Base-by-base conservation (phyloP, 2,888 invertebrate species). In the Nezara viridula region DNA sequence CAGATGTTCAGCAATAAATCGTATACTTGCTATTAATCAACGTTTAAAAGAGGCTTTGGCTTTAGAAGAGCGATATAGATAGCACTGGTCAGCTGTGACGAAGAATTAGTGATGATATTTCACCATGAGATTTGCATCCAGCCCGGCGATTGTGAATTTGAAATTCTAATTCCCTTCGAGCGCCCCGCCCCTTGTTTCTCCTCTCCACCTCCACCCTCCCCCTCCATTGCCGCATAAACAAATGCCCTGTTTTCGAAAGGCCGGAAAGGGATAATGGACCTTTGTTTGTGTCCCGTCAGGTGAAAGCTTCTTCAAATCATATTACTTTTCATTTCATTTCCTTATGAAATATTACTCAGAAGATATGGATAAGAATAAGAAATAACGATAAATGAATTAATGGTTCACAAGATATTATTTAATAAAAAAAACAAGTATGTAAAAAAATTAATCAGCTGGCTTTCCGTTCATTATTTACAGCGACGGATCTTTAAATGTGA, bases 71-170 rank as follows among this genome's bases (percentile, higher is more conserved):
- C 27, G 27, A 60, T 73, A 73, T 37, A 73, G 66, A 73, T 37
- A 19, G 66, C 19, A 37, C 37, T 73, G 37, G 24, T 44, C 81
- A 81, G 81, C 24, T 7, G n/a, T 24, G 81, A 4, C 19, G 81
- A 81, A 81, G 81, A 47, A 81, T 81, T 81, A 44, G n/a, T 1
- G 44, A 47, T 81, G 81, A 44, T 81, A 81, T 81, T 81, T 44
- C 44, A 47, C 66, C 5, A 32, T 24, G 44, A n/a, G 44, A 81
- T 81, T 81, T 81, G 81, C 81, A 81, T 81, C n/a, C 44, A n/a
- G 44, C 81, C 44, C 81, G 81, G 16, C 47, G 44, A 81, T 81
- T 47, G 81, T 3, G n/a, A 44, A 81, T 81, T 47, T 81, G 81
- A 81, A 81, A 81, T 81, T 81, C 81, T 81, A 81, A 81, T 81